phyloP scores from a whole-genome alignment of 2,888 invertebrate species.

The Coenonympha glycerion region DNA sequence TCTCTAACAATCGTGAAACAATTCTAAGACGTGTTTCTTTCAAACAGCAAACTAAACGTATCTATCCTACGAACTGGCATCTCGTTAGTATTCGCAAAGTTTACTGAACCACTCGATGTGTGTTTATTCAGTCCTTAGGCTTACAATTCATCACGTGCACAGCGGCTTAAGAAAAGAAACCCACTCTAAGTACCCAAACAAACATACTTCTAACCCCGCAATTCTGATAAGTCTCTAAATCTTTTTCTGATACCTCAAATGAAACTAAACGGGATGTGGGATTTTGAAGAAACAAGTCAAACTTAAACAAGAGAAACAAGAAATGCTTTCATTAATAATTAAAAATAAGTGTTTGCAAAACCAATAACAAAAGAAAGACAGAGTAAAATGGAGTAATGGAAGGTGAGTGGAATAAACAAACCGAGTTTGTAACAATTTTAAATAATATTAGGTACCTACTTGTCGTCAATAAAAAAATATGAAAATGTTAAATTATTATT shows the following conservation, averaged over 20 bases:
- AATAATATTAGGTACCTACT: too few relatives aligned
- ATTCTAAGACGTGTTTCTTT: background rate
- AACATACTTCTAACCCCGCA: constrained; percentile 3
- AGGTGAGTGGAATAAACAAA: too few relatives aligned
- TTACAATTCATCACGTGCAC: constrained; percentile 13
- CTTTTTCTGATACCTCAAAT: background rate
- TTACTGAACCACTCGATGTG: background rate
- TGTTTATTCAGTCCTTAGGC: constrained; percentile 7
- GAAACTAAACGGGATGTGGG: background rate
- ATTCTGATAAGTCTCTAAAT: background rate
- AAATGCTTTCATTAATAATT: too few relatives aligned
- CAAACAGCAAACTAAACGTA: background rate
- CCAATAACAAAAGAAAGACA: too few relatives aligned
- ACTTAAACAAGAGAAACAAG: too few relatives aligned
- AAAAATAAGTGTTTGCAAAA: too few relatives aligned
- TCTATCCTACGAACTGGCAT: background rate
- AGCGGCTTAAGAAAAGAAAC: constrained; percentile 6
- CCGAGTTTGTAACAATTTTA: too few relatives aligned
- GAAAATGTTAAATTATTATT: too few relatives aligned
- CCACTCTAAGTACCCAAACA: constrained; percentile 2
- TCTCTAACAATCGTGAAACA: background rate
- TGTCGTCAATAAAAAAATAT: too few relatives aligned
- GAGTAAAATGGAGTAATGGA: too few relatives aligned
- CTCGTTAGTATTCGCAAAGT: constrained; percentile 10
- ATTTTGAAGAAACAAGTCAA: too few relatives aligned